phyloP scores from a whole-genome alignment of 2,113 vertebrate genomes.

The Halichoeres trimaculatus region DNA sequence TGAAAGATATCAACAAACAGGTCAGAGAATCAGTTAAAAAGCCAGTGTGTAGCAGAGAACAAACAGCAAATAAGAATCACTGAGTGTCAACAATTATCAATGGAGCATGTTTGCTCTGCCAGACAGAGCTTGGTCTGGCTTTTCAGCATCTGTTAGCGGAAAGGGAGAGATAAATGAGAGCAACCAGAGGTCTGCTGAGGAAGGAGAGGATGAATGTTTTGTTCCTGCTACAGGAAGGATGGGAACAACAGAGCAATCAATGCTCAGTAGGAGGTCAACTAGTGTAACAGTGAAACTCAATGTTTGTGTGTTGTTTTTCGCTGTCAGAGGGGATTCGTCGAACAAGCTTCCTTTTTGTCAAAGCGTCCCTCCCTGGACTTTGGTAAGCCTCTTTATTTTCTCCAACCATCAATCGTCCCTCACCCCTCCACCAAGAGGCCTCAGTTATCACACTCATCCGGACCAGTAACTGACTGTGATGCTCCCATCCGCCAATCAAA shows the following conservation, averaged over 20 bases:
- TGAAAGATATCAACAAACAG: slow-evolving; percentile 17
- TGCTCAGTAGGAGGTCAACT: slow-evolving; percentile 37
- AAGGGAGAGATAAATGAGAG: slow-evolving; percentile 27
- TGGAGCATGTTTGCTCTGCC: neutral
- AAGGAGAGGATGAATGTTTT: slow-evolving; percentile 45
- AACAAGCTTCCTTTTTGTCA: slow-evolving; percentile 9
- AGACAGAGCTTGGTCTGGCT: neutral
- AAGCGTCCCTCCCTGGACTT: neutral
- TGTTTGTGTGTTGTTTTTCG: slow-evolving; percentile 18
- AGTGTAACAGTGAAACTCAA: slow-evolving; percentile 34
- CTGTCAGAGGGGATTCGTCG: neutral
- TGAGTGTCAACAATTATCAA: slow-evolving; percentile 33
- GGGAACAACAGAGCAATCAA: slow-evolving; percentile 51
- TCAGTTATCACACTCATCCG: slow-evolving; percentile 13
- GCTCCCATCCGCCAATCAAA: neutral
- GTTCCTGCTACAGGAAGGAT: slow-evolving; percentile 51
- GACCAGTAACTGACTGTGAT: neutral
- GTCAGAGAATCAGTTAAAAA: slow-evolving; percentile 24
- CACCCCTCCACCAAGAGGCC: slow-evolving; percentile 16
- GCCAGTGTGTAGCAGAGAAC: slow-evolving; percentile 11
- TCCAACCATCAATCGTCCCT: slow-evolving; percentile 2
- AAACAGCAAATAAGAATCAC: neutral
- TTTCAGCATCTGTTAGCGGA: slow-evolving; percentile 32
- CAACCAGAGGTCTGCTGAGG: neutral
- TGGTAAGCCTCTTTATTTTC: slow-evolving; percentile 2